Evolutionary conservation across 2,888 invertebrate species (phyloP), one percentile per base, ranked within the genome.

Genomic region (Disparrhopalites patrizii): DNA sequence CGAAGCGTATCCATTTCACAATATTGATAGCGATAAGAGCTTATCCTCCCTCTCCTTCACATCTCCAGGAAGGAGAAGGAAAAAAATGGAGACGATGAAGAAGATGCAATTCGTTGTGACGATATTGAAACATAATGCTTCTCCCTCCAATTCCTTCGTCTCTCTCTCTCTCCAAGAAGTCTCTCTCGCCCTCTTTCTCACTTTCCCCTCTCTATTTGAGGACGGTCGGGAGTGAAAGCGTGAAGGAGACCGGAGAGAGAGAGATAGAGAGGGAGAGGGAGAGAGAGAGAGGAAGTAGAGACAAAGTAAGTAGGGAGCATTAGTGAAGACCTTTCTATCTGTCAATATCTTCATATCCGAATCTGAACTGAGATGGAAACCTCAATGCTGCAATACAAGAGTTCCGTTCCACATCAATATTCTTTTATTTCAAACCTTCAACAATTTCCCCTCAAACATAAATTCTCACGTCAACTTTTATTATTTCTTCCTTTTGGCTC

Each of bases 341-440:
- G 65, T 68, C 68, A 54, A 62, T 65, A 68, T 68, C 68, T 68
- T 68, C 65, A 68, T 68, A 65, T 68, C 68, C 40, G 56, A 65
- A 68, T 68, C 65, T 62, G 43, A 65, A 68, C 56, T 65, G 58
- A 62, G 65, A 65, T 68, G 68, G 65, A 68, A 68, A 68, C 61
- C 65, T 60, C 61, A 54, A 61, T 60, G 55, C 31, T 25, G 20
- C 64, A 64, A 47, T 64, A 64, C 62, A 55, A n/a, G 30, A 62
- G 58, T 63, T 67, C 67, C 63, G 67, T 50, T 67, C 60, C 63
- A 63, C 67, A 67, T 67, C 63, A 60, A 68, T 65, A 64, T 66
- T 57, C 66, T 52, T 52, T 40, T 62, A 62, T 62, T 62, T 62
- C 62, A 62, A n/a, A 57, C 52, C 62, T 61, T 62, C 62, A 62